Base-by-base conservation (phyloP, 2,797 vertebrate genomes). In the Neomorphus geoffroyi region DNA sequence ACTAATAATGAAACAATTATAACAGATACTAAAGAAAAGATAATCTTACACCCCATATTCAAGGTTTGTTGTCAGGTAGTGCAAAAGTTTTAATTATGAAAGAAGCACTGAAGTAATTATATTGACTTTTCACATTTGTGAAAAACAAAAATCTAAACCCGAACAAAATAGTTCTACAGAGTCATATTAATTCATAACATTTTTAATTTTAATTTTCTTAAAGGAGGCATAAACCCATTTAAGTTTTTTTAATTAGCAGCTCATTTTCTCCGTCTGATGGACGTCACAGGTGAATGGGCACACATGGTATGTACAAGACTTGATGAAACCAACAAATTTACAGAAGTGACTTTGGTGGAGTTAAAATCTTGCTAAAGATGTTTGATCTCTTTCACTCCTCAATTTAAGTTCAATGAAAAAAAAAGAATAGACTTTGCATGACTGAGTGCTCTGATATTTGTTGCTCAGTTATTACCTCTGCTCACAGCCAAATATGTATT, bases 81-180 rank as follows among this genome's bases (percentile, higher is more conserved):
- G 85, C 39, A 60, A 19, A 53, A 80, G 15, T n/a, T 91, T 85
- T 53, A 88, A 66, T 46, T 83, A 56, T 23, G 35, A 75, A 83
- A 81, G 84, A 80, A 45, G 56, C 21, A 86, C 4, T 21, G 33
- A 83, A 77, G 7, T 69, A 84, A 88, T 71, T 33, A 56, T 39
- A 6, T 4, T 1, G 30, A 1, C 54, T 77, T 50, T 17, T 18
- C 18, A 39, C 8, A 24, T 77, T 81, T 89, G 86, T 91, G 33
- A 91, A 69, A 73, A 41, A 89, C 9, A 64, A 92, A 62, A 89
- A 89, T 88, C n/a, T 58, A 85, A 89, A 90, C 54, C 32, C 66
- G 75, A 90, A 93, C n/a, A n/a, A n/a, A n/a, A n/a, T n/a, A n/a
- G n/a, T 88, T 79, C 54, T 75, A 65, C 46, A 88, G 94, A 90